Evolutionary conservation across 2,888 invertebrate species (phyloP).

Genomic region (Ectemnius cavifrons): DNA sequence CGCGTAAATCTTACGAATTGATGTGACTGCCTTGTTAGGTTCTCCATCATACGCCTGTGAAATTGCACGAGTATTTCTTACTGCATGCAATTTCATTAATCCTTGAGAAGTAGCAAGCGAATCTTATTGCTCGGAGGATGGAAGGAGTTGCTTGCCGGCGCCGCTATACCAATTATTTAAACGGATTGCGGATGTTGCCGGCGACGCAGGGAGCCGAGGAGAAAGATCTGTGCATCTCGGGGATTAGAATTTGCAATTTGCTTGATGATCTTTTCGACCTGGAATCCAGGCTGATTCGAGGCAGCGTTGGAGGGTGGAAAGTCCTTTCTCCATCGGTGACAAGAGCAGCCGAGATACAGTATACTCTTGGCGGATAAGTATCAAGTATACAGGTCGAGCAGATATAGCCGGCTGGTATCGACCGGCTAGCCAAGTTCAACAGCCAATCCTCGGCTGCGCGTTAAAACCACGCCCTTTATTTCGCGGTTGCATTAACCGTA

Average conservation of each 20-base stretch:
- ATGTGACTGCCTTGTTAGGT: background rate
- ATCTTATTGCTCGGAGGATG: background rate
- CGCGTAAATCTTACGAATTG: background rate
- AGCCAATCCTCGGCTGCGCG: conserved; percentile 77
- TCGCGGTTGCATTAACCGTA: conserved; percentile 75
- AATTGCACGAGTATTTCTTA: too few species aligned
- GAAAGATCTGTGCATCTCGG: background rate
- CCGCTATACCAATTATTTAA: background rate
- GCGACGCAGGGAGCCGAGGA: background rate
- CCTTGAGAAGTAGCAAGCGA: too few species aligned
- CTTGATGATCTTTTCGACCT: conserved; percentile 29
- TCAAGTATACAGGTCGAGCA: conserved; percentile 72
- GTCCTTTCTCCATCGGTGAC: conserved; percentile 31
- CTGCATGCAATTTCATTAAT: too few species aligned
- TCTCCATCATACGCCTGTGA: too few species aligned
- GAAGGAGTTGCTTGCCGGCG: background rate
- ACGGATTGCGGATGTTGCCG: background rate
- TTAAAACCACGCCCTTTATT: conserved; percentile 78
- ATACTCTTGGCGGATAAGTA: conserved; percentile 69
- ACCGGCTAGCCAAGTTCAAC: conserved; percentile 76
- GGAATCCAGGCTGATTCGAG: conserved; percentile 46
- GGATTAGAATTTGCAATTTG: conserved; percentile 9
- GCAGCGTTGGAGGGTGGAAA: conserved; percentile 36
- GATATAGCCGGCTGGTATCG: conserved; percentile 76
- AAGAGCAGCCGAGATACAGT: conserved; percentile 47